Evolutionary conservation across 2,888 invertebrate genomes (phyloP), one percentile per base, ranked within the genome.

Genomic region (Argyra leucocephala): DNA sequence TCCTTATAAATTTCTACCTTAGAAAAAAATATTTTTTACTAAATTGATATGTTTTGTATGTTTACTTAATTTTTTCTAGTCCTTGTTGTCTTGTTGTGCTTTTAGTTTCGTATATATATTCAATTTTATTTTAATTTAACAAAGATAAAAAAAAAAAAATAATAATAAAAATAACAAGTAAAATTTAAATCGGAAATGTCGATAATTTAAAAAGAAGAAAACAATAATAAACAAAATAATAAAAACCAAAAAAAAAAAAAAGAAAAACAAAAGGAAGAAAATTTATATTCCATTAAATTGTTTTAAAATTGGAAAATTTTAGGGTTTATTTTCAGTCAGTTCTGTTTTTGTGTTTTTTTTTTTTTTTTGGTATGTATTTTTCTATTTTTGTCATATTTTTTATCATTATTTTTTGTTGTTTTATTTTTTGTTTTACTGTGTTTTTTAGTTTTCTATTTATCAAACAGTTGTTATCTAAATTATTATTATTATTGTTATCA

Each of bases 231-330:
- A 37, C 5, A 37, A 37, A 37, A 37, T 37, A 37, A 37, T 37
- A 37, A 12, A 37, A 15, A 37, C n/a, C n/a, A n/a, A n/a, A n/a
- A 37, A 10, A 10, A 37, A 9, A 37, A 12, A 37, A 37, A 37
- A 37, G 37, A 37, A 37, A 26, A 37, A 37, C 37, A 15, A 26
- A 26, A 6, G 7, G 7, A 26, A 26, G 37, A 10, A 37, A 37
- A 37, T 37, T 37, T 37, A 37, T 10, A 37, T 37, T 37, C 37
- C 37, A 37, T 37, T 37, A 37, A 37, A 37, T 37, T 37, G 37
- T 37, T 37, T 37, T 37, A 37, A 37, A 37, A 37, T 37, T 37
- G 37, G 37, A 37, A 37, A 37, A 37, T 37, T 37, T 37, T 37
- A 10, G 37, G 37, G 37, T 37, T 37, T 37, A 37, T 37, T 5